Percentiles rank a stretch among this genome's conserved stretches.
Evolutionary conservation across 1,140 invertebrate genomes (phyloP).

Genomic region (Anastrepha obliqua): DNA sequence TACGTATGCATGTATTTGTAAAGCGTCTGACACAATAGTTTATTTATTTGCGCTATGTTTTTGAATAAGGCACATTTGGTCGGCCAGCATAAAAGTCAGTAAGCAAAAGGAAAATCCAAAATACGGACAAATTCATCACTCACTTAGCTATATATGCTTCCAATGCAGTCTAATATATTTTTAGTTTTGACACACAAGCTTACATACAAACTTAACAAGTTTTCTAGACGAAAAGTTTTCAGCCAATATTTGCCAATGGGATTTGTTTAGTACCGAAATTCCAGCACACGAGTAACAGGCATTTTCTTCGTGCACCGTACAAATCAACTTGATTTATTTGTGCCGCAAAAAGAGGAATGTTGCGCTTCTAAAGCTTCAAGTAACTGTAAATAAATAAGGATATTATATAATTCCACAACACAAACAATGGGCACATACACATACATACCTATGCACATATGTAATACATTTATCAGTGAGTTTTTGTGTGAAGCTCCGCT

Average conservation of each 20-base stretch:
- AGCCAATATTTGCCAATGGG: not conserved
- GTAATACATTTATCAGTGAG: no score
- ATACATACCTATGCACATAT: not conserved
- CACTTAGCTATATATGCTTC: not conserved
- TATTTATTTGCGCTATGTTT: not conserved
- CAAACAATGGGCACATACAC: not conserved
- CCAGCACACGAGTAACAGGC: not conserved
- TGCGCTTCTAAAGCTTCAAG: not conserved
- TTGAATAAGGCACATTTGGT: not conserved
- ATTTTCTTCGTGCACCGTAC: not conserved
- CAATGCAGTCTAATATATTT: not conserved
- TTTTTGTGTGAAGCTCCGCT: no score
- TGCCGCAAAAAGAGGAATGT: not conserved
- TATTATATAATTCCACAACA: not conserved
- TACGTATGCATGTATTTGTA: no score
- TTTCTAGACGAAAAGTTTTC: not conserved
- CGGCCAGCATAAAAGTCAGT: not conserved
- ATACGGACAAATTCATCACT: not conserved
- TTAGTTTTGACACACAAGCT: not conserved
- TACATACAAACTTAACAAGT: not conserved
- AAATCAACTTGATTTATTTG: conserved; percentile 29
- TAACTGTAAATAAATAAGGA: conserved; percentile 7
- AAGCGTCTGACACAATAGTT: not conserved
- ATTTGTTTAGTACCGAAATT: not conserved
- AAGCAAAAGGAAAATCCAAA: conserved; percentile 5